Conservation (phyloP, 2,797 vertebrate genomes). For the Myotis daubentonii region DNA sequence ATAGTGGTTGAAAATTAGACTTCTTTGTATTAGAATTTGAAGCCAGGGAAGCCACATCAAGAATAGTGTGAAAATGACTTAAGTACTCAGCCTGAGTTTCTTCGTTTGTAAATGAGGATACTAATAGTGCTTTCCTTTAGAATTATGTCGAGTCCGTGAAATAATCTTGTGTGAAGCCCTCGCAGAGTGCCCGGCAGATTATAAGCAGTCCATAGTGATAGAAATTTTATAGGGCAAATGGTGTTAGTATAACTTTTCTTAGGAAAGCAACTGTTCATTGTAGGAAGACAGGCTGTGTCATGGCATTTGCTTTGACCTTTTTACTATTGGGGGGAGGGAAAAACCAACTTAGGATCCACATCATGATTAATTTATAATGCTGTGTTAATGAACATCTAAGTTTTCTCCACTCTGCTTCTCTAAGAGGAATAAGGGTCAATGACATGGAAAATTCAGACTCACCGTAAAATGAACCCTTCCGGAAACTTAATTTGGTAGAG, state of each 20-base stretch:
- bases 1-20: neutral
- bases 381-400: conserved; percentile 51
- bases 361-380: conserved; percentile 64
- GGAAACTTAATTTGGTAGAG: conserved; percentile 63
- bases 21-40: conserved; percentile 44
- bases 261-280: conserved; percentile 54
- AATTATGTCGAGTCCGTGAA: conserved; percentile 1
- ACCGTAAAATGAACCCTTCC: conserved; percentile 54
- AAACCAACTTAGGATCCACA: conserved; percentile 1
- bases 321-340: neutral
- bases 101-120: conserved; percentile 32
- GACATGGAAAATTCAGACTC: conserved; percentile 59
- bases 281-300: conserved; percentile 34
- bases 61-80: neutral
- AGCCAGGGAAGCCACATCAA: neutral
- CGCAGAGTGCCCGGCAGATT: neutral
- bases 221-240: conserved; percentile 34
- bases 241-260: neutral
- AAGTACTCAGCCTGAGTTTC: conserved; percentile 6
- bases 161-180: conserved; percentile 5
- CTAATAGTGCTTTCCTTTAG: neutral
- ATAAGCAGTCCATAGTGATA: neutral
- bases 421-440: conserved; percentile 36
- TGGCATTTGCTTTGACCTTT: conserved; percentile 70
- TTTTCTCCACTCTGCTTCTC: conserved; percentile 53